Evolutionary conservation across 2,113 vertebrate genomes (phyloP).

Genomic region (Drymodes brunneopygia): DNA sequence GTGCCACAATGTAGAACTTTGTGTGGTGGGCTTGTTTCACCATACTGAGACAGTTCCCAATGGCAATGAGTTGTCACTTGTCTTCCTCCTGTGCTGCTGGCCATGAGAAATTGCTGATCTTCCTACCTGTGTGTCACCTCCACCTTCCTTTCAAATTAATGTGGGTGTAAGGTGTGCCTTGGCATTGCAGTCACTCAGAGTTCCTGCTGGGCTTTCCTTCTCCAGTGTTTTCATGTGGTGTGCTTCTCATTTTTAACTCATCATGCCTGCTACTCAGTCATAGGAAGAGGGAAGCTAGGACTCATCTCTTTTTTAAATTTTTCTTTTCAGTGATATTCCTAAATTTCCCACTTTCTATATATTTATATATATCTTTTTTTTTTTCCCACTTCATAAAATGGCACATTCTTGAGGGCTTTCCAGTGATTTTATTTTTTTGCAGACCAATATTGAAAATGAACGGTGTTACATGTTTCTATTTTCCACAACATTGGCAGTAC

Average conservation of each 20-base stretch:
- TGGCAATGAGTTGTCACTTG: background rate
- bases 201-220: background rate
- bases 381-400: background rate
- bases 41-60: background rate
- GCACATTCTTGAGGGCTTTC: background rate
- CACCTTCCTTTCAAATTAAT: background rate
- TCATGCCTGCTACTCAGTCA: background rate
- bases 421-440: background rate
- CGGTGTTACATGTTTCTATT: background rate
- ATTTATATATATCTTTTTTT: too few relatives aligned
- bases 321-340: background rate
- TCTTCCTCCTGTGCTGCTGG: background rate
- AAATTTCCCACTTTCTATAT: background rate
- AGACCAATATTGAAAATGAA: background rate
- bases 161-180: background rate
- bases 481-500: background rate
- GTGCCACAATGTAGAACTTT: background rate
- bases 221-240: background rate
- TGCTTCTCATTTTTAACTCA: background rate
- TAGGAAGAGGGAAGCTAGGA: background rate
- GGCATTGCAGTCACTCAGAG: background rate
- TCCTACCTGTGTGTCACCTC: background rate
- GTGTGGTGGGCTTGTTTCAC: background rate
- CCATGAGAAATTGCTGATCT: background rate
- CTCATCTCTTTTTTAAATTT: background rate